These are phyloP conservation scores for Macaria notata DNA, from an alignment of 2,888 invertebrate genomes.

Conservation along the genomic window DNA sequence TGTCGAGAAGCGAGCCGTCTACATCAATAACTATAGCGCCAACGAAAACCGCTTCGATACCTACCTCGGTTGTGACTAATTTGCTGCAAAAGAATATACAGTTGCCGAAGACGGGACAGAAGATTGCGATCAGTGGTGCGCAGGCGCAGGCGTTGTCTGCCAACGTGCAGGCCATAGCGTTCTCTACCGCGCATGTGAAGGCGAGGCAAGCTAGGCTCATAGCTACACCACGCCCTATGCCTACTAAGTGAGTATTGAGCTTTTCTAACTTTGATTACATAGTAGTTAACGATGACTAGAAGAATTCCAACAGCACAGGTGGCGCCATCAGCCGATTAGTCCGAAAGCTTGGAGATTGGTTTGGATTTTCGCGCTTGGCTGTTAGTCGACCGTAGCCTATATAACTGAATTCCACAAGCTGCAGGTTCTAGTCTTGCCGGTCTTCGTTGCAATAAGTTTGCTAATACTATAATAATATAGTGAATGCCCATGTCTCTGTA, in stretches of 20 bases:
- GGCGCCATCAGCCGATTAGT: no score
- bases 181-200: slow-evolving; percentile 59
- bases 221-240: slow-evolving; percentile 47
- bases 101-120: slow-evolving; percentile 51
- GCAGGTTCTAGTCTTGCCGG: no score
- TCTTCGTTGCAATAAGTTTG: no score
- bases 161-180: slow-evolving; percentile 65
- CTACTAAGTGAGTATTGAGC: slow-evolving; percentile 50
- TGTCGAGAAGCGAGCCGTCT: slow-evolving; percentile 39
- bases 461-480: no score
- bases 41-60: slow-evolving; percentile 51
- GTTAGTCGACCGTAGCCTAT: no score
- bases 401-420: no score
- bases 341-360: no score
- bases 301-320: no score
- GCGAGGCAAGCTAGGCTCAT: slow-evolving; percentile 57
- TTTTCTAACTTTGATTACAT: background rate
- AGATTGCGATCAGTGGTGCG: slow-evolving; percentile 57
- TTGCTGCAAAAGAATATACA: slow-evolving; percentile 59
- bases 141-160: slow-evolving; percentile 53
- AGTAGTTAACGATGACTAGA: no score
- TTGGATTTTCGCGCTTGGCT: no score
- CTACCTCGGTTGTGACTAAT: slow-evolving; percentile 57
- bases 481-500: no score
- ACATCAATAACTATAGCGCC: slow-evolving; percentile 44